Evolutionary conservation across 2,888 invertebrate genomes (phyloP), one percentile per base, ranked within the genome.

Genomic region (Cataglyphis rosenhaueri): DNA sequence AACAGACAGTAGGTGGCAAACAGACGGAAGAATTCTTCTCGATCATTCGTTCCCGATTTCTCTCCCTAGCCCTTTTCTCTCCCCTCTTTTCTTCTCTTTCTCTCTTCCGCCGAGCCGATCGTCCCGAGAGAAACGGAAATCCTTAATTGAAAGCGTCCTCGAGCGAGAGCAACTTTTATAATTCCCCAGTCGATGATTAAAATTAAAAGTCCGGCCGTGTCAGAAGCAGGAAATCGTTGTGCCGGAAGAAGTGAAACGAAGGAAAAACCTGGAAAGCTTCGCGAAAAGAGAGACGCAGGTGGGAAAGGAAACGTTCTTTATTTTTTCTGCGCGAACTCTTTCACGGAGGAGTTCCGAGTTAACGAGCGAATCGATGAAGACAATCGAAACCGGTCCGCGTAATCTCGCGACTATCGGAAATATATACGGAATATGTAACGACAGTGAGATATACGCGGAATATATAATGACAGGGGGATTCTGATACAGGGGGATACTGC

Each of bases 61-160:
- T 79, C 57, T 85, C 73, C 61, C 81, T 21, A n/a, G 25, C 4
- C 41, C 3, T 15, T 12, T 18, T 61, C 85, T 76, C 65, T 62
- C 62, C 52, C 81, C 61, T 61, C 32, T 57, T 38, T 70, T 25
- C 55, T 25, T 65, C 68, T 57, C 41, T 66, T 65, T 64, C 38
- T 61, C 55, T 81, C 48, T 68, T 64, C 75, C 57, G 81, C 71
- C 83, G 81, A 83, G 82, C 87, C 90, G 90, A 93, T 93, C 91
- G 91, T 91, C 93, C 92, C 88, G 75, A 70, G 89, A 88, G 88
- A 82, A 85, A 88, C 86, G 88, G 90, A 90, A 92, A 92, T 92
- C 91, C 91, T 92, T 92, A 93, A 93, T 93, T 93, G 93, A 93
- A 93, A 92, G 91, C 91, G 90, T 92, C 86, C 88, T 86, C 90